Evolutionary conservation across 2,113 vertebrate species (phyloP).

Genomic region (Melanocharis versteri): DNA sequence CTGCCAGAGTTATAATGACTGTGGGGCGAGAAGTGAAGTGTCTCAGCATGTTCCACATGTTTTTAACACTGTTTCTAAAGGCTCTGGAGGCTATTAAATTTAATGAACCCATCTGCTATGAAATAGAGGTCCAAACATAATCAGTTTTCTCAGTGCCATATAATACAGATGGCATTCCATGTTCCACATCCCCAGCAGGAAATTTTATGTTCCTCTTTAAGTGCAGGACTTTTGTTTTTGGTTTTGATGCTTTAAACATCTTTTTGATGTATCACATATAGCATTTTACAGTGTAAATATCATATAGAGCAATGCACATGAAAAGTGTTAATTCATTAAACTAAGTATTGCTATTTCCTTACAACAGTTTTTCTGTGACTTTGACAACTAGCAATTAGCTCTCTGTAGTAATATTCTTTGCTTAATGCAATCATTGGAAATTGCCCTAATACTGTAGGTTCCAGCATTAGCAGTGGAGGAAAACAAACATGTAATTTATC

Average conservation of each 20-base stretch:
- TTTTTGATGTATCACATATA: constrained; percentile 62
- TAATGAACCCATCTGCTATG: constrained; percentile 90
- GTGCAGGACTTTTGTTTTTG: constrained; percentile 26
- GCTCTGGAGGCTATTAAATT: constrained; percentile 87
- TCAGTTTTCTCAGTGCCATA: constrained; percentile 77
- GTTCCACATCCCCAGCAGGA: constrained; percentile 72
- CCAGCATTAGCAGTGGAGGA: constrained; percentile 27
- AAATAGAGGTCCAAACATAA: constrained; percentile 78
- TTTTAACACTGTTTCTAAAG: constrained; percentile 81
- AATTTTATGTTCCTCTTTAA: constrained; percentile 61
- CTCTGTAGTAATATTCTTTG: constrained; percentile 32
- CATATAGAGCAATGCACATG: not conserved
- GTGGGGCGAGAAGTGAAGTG: constrained; percentile 77
- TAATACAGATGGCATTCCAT: constrained; percentile 77
- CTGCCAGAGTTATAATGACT: constrained; percentile 78
- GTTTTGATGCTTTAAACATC: constrained; percentile 66
- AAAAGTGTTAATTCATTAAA: constrained; percentile 52
- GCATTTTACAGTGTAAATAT: constrained; percentile 63
- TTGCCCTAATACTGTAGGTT: constrained; percentile 42
- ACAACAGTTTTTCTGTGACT: constrained; percentile 28
- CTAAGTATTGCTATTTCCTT: constrained; percentile 43
- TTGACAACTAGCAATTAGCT: constrained; percentile 62
- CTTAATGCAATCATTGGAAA: constrained; percentile 58
- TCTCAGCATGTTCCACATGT: constrained; percentile 84
- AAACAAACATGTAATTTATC: constrained; percentile 62